Base-by-base conservation (phyloP, 2,888 invertebrate genomes). In the Melanostoma scalare region DNA sequence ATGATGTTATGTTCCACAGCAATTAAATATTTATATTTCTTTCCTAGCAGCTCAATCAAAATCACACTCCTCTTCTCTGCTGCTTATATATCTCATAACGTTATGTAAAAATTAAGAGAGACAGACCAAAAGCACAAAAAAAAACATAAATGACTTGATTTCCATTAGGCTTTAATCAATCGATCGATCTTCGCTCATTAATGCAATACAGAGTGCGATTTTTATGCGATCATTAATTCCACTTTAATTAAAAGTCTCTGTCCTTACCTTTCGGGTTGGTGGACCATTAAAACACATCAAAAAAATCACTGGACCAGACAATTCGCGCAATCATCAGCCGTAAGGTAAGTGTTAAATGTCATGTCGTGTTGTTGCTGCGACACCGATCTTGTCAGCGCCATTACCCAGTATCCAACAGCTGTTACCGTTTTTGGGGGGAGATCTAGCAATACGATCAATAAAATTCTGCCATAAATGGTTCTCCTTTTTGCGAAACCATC, bases 181-280 rank as follows among this genome's bases (percentile, higher is more conserved):
- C 76, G 67, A 81, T 81, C 81, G 76, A 76, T 81, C 76, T 81
- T 68, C 60, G 55, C 53, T 81, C 81, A 76, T 81, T 81, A 81
- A 76, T 81, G 67, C 72, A 61, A 55, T 75, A 75, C 68, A 31
- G 60, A 76, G 76, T 50, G 67, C 67, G 81, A 76, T 76, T 81
- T 81, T 81, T 81, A 76, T 81, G 38, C 53, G 72, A 72, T 76
- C 76, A 76, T 81, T 81, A 76, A 81, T 67, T 76, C 76, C 40
- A 42, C 61, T 60, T 81, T 72, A 67, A 75, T 81, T 67, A 81
- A 58, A 65, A 42, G 46, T 75, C 31, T 38, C 46, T 42, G 20
- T 38, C 42, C n/a, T 44, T 35, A 3, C 48, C 6, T 44, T 33
- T n/a, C 2, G 9, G 31, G 31, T 6, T 33, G n/a, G 9, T 60